Percentiles rank a stretch among this genome's conserved stretches.
Evolutionary conservation across 2,797 vertebrate genomes (phyloP).

Genomic region (Agapornis canus): DNA sequence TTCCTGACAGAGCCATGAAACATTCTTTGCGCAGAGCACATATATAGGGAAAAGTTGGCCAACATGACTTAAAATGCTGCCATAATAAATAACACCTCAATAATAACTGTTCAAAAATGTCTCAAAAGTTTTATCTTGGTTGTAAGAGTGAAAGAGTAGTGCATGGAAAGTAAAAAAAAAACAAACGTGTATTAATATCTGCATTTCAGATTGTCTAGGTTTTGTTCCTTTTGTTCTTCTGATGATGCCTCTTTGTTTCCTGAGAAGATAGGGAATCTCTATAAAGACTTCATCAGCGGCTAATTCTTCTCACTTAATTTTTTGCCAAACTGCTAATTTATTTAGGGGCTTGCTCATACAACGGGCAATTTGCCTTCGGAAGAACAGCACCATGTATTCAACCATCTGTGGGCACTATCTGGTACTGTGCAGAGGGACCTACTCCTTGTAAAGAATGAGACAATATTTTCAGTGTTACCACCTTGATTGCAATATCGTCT

Average conservation of each 20-base stretch:
- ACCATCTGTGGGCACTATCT: neutral
- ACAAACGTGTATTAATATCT: neutral
- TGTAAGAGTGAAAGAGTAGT: neutral
- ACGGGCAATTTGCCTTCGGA: neutral
- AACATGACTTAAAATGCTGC: neutral
- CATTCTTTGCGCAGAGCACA: neutral
- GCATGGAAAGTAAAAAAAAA: neutral
- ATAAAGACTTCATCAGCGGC: neutral
- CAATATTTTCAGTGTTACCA: constrained; percentile 62
- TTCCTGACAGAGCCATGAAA: neutral
- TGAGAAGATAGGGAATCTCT: neutral
- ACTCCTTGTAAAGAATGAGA: neutral
- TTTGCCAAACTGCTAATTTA: neutral
- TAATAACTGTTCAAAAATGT: neutral
- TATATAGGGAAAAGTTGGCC: neutral
- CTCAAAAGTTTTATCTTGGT: neutral
- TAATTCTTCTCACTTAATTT: neutral
- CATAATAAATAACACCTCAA: neutral
- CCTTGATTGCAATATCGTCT: constrained; percentile 93
- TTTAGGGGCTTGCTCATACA: neutral
- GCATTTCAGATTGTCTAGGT: neutral
- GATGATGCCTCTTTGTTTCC: neutral
- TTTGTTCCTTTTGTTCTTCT: neutral
- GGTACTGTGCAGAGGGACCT: neutral
- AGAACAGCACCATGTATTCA: neutral